Evolutionary conservation across 2,113 vertebrate genomes (phyloP), one percentile per base, ranked within the genome.

Genomic region (Chaetodon auriga): DNA sequence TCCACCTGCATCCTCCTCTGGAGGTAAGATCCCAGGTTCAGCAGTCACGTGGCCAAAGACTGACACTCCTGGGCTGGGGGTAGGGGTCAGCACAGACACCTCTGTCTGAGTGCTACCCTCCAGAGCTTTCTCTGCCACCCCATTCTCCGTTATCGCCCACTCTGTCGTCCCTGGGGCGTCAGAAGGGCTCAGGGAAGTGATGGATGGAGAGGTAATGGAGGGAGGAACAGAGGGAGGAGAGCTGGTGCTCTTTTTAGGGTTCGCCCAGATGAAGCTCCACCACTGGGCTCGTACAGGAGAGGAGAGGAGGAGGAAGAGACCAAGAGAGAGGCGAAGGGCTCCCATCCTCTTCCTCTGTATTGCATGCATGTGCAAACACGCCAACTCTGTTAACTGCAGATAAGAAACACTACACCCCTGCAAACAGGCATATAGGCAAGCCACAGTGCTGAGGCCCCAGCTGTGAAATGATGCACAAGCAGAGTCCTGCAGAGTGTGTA

Each of bases 241-340:
- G 7, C 3, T 36, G 21, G 73, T 45, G 23, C 46, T 77, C 21
- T 54, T 70, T 66, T 89, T 61, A 1, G 89, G 82, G 21, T 53
- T 77, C 4, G 36, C 62, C 93, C 90, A 95, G 11, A 93, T 1
- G 0, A 88, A 79, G 68, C 46, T 80, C 92, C 91, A 95, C 95
- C 94, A 95, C 78, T 94, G 95, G 46, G 92, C 89, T 51, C 23
- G 70, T 14, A 62, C 79, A 1, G 87, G 82, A 64, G 64, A 80
- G 13, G 73, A 83, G 71, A 90, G 19, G 77, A 95, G 81, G 53
- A 93, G 21, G 66, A 92, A 35, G 66, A 91, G 45, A 16, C 51
- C 46, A 0, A 91, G 53, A 36, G 54, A 80, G 46, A 89, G 63
- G 16, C 54, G 54, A 77, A 85, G 14, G 43, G 49, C 76, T 70